Percentiles rank a stretch among this genome's conserved stretches.
phyloP scores from a whole-genome alignment of 2,113 vertebrate genomes.

The Suricata suricatta region DNA sequence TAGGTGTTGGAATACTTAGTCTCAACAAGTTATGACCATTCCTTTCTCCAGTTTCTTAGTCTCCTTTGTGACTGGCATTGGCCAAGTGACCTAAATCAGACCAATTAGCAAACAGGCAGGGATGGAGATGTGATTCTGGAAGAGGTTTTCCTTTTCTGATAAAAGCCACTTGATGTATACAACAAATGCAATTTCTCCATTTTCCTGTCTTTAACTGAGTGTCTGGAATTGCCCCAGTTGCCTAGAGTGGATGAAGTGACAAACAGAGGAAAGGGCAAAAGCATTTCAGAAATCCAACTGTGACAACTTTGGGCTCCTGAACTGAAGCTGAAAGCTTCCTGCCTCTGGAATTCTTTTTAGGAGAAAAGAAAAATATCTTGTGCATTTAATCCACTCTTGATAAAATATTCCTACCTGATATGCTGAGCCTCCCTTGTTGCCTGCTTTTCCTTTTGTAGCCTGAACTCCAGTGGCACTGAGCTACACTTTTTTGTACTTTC shows the following conservation, averaged over 20 bases:
- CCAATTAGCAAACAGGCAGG: not conserved
- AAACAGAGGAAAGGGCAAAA: not conserved
- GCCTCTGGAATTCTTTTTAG: not conserved
- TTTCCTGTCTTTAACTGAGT: not conserved
- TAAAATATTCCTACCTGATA: not conserved
- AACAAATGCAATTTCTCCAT: not conserved
- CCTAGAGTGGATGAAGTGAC: no score
- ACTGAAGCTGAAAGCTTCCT: not conserved
- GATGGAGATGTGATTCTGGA: not conserved
- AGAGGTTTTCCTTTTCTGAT: not conserved
- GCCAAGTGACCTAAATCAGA: not conserved
- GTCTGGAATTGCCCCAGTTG: not conserved
- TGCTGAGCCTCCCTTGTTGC: not conserved
- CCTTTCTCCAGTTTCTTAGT: not conserved
- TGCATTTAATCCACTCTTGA: not conserved
- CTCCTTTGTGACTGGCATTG: not conserved
- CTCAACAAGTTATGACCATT: not conserved
- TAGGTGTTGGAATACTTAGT: not conserved
- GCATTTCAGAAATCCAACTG: not conserved
- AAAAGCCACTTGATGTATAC: not conserved
- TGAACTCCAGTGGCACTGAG: not conserved
- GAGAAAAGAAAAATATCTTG: not conserved
- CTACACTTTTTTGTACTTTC: rapidly evolving
- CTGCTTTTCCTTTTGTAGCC: not conserved
- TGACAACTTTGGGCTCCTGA: not conserved